Conservation (phyloP, 2,113 vertebrate species). For the Catharus minimus region DNA sequence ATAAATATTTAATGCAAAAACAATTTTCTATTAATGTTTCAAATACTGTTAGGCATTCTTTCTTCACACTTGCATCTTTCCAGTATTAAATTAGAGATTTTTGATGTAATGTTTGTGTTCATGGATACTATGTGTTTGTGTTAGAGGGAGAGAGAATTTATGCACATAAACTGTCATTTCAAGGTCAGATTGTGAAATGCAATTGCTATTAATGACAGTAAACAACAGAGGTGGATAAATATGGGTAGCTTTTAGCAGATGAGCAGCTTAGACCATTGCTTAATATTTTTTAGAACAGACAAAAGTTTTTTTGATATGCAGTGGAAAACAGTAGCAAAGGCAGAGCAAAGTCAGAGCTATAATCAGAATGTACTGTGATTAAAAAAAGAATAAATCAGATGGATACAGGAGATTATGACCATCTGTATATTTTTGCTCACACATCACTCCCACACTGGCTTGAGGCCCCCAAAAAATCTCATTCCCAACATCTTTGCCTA, state of each 20-base stretch:
- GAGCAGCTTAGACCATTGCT: slow-evolving; percentile 81
- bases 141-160: slow-evolving; percentile 41
- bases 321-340: slow-evolving; percentile 46
- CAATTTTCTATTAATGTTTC: not conserved
- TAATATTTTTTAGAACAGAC: slow-evolving; percentile 75
- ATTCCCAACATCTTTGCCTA: not conserved
- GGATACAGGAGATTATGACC: slow-evolving; percentile 42
- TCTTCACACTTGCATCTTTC: not conserved
- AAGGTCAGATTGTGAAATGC: slow-evolving; percentile 85
- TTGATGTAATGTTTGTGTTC: slow-evolving; percentile 57
- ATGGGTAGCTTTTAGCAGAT: slow-evolving; percentile 89
- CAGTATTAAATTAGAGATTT: not conserved
- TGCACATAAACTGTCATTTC: slow-evolving; percentile 74
- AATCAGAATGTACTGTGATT: slow-evolving; percentile 54
- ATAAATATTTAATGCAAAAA: not conserved
- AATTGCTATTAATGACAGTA: slow-evolving; percentile 87
- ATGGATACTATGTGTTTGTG: not conserved
- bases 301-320: slow-evolving; percentile 42
- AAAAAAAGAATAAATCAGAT: slow-evolving; percentile 53
- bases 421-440: slow-evolving; percentile 34
- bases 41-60: not conserved
- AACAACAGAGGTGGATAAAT: slow-evolving; percentile 80
- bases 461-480: not conserved
- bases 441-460: not conserved
- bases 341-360: slow-evolving; percentile 82